phyloP scores from a whole-genome alignment of 2,113 vertebrate species.

The Psammodynastes pulverulentus region DNA sequence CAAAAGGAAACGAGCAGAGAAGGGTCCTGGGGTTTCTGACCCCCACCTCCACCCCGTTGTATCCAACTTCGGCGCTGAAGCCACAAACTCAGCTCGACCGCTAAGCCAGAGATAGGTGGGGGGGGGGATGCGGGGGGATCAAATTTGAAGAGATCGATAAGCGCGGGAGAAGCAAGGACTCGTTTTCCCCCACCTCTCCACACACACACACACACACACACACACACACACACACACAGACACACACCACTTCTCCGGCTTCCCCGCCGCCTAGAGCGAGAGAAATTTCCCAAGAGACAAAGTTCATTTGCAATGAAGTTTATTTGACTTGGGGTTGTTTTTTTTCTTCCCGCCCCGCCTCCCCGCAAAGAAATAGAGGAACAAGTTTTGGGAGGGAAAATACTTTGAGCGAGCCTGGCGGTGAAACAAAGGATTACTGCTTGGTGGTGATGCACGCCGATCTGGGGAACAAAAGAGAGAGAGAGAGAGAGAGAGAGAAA shows the following conservation, averaged over 20 bases:
- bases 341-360: fast-evolving
- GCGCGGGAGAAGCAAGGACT: background rate
- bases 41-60: background rate
- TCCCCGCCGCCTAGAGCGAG: background rate
- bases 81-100: background rate
- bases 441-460: background rate
- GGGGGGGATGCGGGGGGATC: fast-evolving
- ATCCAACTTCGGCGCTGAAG: background rate
- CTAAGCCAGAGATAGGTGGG: background rate
- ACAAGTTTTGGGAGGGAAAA: background rate
- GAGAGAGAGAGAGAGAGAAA: no score
- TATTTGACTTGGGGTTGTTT: background rate
- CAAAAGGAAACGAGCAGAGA: background rate
- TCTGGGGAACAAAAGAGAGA: background rate
- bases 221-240: no score
- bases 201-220: no score
- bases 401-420: background rate
- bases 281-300: background rate
- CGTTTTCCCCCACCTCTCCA: fast-evolving
- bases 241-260: background rate
- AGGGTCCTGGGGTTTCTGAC: background rate
- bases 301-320: background rate
- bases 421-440: background rate
- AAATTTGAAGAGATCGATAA: background rate
- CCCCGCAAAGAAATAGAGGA: background rate